Conservation (phyloP, 2,797 vertebrate species). For the Phoeniculus purpureus region DNA sequence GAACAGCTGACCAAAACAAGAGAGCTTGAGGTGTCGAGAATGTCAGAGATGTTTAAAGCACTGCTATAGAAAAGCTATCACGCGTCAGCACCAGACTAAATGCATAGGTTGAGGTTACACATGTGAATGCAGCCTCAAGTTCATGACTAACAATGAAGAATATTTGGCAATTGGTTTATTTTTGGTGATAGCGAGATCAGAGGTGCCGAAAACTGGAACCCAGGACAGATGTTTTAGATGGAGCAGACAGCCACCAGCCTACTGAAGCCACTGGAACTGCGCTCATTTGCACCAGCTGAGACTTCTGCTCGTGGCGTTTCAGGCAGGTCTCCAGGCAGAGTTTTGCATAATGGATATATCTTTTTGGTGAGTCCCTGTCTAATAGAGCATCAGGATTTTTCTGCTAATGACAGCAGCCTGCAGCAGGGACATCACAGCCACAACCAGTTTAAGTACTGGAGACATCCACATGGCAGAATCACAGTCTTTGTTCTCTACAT, state of each 20-base stretch:
- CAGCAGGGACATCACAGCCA: not conserved
- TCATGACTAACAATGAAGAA: not conserved
- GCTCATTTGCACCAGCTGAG: conserved; percentile 9
- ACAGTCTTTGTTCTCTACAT: not conserved
- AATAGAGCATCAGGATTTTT: not conserved
- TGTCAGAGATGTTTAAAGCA: not conserved
- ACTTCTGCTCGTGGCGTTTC: conserved; percentile 11
- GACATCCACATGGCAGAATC: not conserved
- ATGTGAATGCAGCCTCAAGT: not conserved
- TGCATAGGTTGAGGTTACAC: not conserved
- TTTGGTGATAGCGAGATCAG: not conserved
- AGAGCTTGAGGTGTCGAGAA: not conserved
- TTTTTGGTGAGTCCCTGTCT: not conserved
- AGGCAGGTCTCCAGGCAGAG: not conserved
- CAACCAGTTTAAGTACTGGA: not conserved
- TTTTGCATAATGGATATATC: conserved; percentile 17
- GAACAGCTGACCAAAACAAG: not conserved
- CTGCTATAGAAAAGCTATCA: not conserved
- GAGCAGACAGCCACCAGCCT: not conserved
- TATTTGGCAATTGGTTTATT: not conserved
- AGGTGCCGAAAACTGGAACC: not conserved
- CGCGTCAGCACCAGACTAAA: not conserved
- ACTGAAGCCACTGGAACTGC: not conserved
- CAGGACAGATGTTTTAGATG: not conserved
- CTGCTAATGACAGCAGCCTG: conserved; percentile 19